phyloP scores from a whole-genome alignment of 2,113 vertebrate species.

The Donacobius atricapilla region DNA sequence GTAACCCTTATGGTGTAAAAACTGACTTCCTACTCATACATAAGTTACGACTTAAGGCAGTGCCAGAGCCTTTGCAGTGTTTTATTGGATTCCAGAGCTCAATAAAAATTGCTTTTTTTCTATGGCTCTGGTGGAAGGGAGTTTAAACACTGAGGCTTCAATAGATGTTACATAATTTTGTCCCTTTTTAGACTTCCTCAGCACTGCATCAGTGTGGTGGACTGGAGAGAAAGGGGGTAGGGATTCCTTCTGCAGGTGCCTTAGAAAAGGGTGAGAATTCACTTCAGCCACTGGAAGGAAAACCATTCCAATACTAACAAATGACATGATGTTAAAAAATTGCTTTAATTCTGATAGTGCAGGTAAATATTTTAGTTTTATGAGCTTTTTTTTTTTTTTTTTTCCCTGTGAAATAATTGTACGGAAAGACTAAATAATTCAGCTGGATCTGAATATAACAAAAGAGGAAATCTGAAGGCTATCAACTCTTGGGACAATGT shows the following conservation, averaged over 20 bases:
- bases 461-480: background rate
- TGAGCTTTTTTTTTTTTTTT: background rate
- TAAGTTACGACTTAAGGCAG: slow-evolving; percentile 29
- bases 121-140: background rate
- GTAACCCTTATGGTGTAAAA: background rate
- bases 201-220: background rate
- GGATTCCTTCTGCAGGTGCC: background rate
- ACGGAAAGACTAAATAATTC: background rate
- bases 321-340: background rate
- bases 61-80: slow-evolving; percentile 43
- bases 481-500: background rate
- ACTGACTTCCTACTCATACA: slow-evolving; percentile 10
- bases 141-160: slow-evolving; percentile 43
- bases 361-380: background rate
- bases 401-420: background rate
- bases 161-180: slow-evolving; percentile 26
- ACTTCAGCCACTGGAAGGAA: background rate
- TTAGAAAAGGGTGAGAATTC: background rate
- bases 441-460: background rate
- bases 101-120: slow-evolving; percentile 58
- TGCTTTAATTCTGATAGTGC: background rate
- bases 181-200: background rate
- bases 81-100: slow-evolving; percentile 68
- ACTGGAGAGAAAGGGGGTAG: background rate
- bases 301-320: background rate